phyloP scores from a whole-genome alignment of 2,888 invertebrate species.

The Leucoptera coffeella region DNA sequence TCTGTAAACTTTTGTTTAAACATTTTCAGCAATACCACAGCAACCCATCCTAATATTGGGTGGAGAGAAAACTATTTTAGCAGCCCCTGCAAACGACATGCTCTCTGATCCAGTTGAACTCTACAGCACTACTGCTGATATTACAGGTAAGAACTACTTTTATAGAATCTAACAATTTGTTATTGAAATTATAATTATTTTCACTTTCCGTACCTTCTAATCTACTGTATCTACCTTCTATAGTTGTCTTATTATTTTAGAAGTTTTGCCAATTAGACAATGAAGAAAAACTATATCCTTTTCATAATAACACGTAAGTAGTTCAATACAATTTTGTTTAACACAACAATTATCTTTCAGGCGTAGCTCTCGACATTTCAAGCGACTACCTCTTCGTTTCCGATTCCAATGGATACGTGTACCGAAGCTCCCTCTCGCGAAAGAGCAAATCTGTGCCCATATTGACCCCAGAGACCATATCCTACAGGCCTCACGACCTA shows the following conservation, averaged over 20 bases:
- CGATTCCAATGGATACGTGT: slow-evolving; percentile 63
- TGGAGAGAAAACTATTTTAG: slow-evolving; percentile 61
- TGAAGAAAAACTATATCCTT: too few species aligned
- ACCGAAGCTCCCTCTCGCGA: slow-evolving; percentile 41
- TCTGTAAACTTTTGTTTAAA: too few species aligned
- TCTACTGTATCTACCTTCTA: too few species aligned
- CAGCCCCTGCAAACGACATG: slow-evolving; percentile 61
- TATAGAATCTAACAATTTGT: slow-evolving; percentile 1
- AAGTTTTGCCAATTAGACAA: too few species aligned
- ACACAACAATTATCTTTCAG: too few species aligned
- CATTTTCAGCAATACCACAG: slow-evolving; percentile 59
- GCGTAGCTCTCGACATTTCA: slow-evolving; percentile 71
- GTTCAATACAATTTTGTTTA: too few species aligned
- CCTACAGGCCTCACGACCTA: slow-evolving; percentile 62
- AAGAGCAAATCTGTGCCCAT: slow-evolving; percentile 39
- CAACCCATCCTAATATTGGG: slow-evolving; percentile 66
- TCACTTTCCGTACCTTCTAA: too few species aligned
- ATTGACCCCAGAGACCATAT: slow-evolving; percentile 49
- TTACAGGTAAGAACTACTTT: slow-evolving; percentile 22
- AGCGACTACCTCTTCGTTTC: slow-evolving; percentile 71
- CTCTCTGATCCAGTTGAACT: slow-evolving; percentile 61
- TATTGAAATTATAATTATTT: too few species aligned
- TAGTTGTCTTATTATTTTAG: too few species aligned
- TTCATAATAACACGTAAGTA: too few species aligned
- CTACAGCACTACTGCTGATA: slow-evolving; percentile 49